Percentiles rank a stretch among this genome's conserved stretches.
These are phyloP conservation scores for Drosophila ercepeae DNA, from an alignment of 1,140 invertebrate genomes.

Conservation along the genomic window DNA sequence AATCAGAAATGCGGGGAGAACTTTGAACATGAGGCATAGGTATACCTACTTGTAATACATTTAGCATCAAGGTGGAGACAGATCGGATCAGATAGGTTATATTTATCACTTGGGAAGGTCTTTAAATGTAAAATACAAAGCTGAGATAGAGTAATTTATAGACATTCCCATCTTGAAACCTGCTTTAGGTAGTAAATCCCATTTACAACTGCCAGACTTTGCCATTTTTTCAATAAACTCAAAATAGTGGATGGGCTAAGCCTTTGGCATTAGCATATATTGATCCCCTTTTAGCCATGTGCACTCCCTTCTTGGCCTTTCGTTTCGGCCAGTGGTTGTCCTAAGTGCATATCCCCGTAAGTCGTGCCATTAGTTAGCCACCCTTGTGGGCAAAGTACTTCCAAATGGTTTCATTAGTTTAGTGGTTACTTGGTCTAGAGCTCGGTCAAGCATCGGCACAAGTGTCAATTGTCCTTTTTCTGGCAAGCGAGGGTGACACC, in stretches of 20 bases:
- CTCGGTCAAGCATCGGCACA: conserved; percentile 56
- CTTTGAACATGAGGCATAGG: neutral
- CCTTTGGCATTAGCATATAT: conserved; percentile 64
- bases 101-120: neutral
- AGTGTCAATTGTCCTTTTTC: conserved; percentile 67
- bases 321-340: neutral
- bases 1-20: neutral
- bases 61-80: too few relatives aligned
- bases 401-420: conserved; percentile 79
- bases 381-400: conserved; percentile 49
- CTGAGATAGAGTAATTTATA: too few relatives aligned
- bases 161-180: neutral
- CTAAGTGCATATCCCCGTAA: conserved; percentile 59
- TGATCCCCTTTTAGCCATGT: conserved; percentile 38
- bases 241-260: neutral
- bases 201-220: conserved; percentile 1
- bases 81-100: neutral
- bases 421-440: conserved; percentile 67
- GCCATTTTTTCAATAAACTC: conserved; percentile 15
- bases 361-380: conserved; percentile 41
- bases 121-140: too few relatives aligned
- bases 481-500: conserved; percentile 44
- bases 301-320: conserved; percentile 9
- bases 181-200: conserved; percentile 1
- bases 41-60: too few relatives aligned